Percentiles rank a stretch among this genome's conserved stretches.
phyloP scores from a whole-genome alignment of 2,113 vertebrate species.

The Trogon melanurus region DNA sequence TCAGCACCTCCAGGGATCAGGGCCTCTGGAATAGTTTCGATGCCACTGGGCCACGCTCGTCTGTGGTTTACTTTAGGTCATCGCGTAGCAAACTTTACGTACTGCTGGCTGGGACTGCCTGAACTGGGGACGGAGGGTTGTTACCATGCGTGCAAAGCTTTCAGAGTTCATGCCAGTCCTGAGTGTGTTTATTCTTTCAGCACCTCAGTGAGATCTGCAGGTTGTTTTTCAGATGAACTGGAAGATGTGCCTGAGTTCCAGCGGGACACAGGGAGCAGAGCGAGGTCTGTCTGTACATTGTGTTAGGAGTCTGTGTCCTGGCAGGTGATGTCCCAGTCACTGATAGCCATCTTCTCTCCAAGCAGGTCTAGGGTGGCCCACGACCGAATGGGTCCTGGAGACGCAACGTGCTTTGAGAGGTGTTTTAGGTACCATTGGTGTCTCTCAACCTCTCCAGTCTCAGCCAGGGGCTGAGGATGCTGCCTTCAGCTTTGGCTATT shows the following conservation, averaged over 20 bases:
- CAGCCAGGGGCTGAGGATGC: background rate
- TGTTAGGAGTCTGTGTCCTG: background rate
- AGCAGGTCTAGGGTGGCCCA: background rate
- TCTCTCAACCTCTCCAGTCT: background rate
- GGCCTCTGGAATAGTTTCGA: background rate
- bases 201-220: background rate
- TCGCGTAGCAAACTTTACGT: fast-evolving
- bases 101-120: background rate
- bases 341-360: background rate
- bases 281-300: fast-evolving
- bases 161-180: background rate
- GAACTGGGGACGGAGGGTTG: background rate
- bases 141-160: background rate
- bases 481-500: background rate
- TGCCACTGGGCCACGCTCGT: background rate
- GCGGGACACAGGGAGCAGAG: background rate
- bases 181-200: background rate
- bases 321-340: background rate
- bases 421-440: background rate
- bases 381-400: background rate
- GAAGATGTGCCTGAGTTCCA: background rate
- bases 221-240: background rate
- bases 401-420: background rate
- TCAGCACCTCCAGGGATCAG: background rate
- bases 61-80: slow-evolving; percentile 21